Conservation (phyloP, 2,113 vertebrate species). For the Origma solitaria region DNA sequence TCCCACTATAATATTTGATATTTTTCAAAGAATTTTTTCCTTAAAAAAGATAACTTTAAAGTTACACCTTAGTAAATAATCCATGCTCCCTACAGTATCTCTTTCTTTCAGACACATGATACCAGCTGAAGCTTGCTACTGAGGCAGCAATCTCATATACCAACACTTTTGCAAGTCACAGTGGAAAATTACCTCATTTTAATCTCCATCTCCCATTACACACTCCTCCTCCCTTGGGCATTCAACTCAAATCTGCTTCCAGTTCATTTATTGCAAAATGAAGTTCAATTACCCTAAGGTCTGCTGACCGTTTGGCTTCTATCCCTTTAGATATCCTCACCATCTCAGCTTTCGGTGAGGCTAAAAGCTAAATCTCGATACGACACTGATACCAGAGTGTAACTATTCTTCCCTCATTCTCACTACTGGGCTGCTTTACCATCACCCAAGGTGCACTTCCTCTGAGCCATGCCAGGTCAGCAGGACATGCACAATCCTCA, state of each 20-base stretch:
- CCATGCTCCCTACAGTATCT: neutral
- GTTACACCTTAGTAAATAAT: neutral
- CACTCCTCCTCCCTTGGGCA: neutral
- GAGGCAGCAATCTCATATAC: neutral
- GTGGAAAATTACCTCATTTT: neutral
- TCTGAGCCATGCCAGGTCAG: neutral
- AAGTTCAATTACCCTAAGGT: neutral
- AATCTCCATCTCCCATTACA: neutral
- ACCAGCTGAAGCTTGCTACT: neutral
- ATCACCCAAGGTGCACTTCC: neutral
- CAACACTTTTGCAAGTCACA: neutral
- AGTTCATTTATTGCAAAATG: constrained; percentile 5
- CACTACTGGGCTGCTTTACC: neutral
- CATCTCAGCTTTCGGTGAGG: neutral
- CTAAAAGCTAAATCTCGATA: neutral
- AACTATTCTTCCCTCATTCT: neutral
- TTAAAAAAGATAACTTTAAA: neutral
- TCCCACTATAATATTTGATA: neutral
- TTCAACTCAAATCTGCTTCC: neutral
- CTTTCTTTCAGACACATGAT: neutral
- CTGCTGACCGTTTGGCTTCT: neutral
- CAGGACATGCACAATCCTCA: neutral
- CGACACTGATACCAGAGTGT: neutral
- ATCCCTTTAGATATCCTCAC: neutral
- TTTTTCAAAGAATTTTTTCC: neutral